Conservation (phyloP, 2,888 invertebrate genomes). For the Steinernema carpocapsae region DNA sequence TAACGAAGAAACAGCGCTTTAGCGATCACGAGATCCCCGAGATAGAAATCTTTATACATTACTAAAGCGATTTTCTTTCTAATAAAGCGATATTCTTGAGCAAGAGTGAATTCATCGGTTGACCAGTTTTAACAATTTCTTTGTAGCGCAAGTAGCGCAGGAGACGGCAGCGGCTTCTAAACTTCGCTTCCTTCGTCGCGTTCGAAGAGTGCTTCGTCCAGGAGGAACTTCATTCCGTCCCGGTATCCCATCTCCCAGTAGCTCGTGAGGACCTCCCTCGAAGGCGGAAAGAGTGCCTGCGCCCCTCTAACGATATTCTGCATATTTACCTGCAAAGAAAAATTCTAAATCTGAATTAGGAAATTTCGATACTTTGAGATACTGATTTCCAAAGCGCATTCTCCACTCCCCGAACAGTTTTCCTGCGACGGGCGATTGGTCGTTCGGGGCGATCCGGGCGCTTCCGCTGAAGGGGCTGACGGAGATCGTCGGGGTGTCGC, state of each 20-base stretch:
- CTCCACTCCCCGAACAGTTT: conserved; percentile 58
- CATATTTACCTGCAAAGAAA: conserved; percentile 67
- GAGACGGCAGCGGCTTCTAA: neutral
- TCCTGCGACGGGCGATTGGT: conserved; percentile 38
- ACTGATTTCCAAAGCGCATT: conserved; percentile 62
- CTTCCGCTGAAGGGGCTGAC: conserved; percentile 81
- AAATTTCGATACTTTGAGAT: conserved; percentile 56
- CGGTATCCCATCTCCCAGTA: conserved; percentile 69
- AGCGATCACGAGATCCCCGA: no score
- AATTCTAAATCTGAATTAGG: neutral
- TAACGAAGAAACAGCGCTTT: neutral
- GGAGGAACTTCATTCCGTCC: conserved; percentile 69
- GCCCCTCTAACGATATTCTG: conserved; percentile 66
- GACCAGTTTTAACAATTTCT: conserved; percentile 1
- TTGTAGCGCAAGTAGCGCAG: neutral
- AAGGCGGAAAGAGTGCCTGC: conserved; percentile 70
- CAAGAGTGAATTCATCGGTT: neutral
- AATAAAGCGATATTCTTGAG: no score
- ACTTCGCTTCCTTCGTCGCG: conserved; percentile 47
- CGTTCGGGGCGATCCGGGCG: conserved; percentile 61
- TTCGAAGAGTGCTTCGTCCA: conserved; percentile 51
- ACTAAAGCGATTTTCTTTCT: no score
- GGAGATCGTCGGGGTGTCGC: conserved; percentile 87
- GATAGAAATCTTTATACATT: no score
- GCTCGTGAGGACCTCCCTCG: conserved; percentile 58